Base-by-base conservation (phyloP, 2,888 invertebrate genomes). In the Blastobasis adustella region DNA sequence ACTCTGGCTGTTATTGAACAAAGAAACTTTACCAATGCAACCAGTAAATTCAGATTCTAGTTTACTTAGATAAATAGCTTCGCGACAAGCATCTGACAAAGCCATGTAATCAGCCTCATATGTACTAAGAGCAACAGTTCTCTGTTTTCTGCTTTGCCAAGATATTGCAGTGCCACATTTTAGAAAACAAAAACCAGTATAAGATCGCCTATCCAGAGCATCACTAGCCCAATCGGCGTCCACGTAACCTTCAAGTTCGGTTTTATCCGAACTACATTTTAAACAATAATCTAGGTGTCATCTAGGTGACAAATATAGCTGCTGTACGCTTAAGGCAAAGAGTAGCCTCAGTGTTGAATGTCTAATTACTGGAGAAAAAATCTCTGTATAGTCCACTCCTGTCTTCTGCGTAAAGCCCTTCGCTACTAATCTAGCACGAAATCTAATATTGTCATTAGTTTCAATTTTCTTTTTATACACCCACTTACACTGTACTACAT, bases 241-340 rank as follows among this genome's bases (percentile, higher is more conserved):
- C 4, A 52, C 55, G 50, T 10, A 54, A 5, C 58, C 58, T 9
- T 6, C n/a, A 4, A 55, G 4, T 5, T 52, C 6, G n/a, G 9
- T 7, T 42, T 42, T 46, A 5, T 39, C 41, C 48, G 52, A 48
- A 7, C n/a, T n/a, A 51, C 48, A 58, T 43, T 38, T 55, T 46
- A 56, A 51, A 46, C 58, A 49, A 47, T 49, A 58, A 64, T 0
- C 61, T n/a, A 48, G 46, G 45, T 50, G 0, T 55, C 57, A 50
- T 59, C 56, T 10, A 59, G 46, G 37, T 60, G 60, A 7, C 6
- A 41, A 6, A 56, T 50, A 8, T 55, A 39, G 37, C 58, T 42
- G 6, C 50, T 58, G 41, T 7, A 55, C 56, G 42, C 46, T 41
- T 5, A 59, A 8, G 7, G 55, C 54, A 47, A 57, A 54, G n/a